Evolutionary conservation across 2,888 invertebrate genomes (phyloP), one percentile per base, ranked within the genome.

Genomic region (Oligia strigilis): DNA sequence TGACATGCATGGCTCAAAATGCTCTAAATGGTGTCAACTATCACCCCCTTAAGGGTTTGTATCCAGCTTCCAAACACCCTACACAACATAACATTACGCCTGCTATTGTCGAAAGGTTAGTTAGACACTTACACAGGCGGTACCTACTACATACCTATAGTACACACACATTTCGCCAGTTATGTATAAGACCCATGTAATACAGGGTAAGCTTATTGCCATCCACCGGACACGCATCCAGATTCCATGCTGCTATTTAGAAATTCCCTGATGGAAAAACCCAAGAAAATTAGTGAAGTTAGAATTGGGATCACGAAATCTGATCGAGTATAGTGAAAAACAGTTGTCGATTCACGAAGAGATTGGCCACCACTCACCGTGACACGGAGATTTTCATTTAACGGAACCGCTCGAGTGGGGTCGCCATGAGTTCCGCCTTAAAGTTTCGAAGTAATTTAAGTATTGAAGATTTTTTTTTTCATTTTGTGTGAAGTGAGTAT

Each of bases 331-430:
- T 55, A 81, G 70, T 55, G 46, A 52, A 89, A 90, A 86, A 76
- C 84, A 52, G 84, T 89, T 84, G 90, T 91, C 89, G 90, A 91
- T 90, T 91, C 86, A 80, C 84, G 86, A 75, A 89, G 87, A 90
- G 89, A 92, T 90, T 90, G 89, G 87, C 73, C 80, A 46, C 82
- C 17, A 83, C 78, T 91, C 92, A 89, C 77, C 90, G 89, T 92
- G 91, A 92, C 90, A 87, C 78, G 77, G 88, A 88, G 89, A 85
- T 91, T 93, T 93, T 92, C 87, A 89, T 91, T 93, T 91, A 86
- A 79, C 87, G 89, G 83, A 91, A 90, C 87, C 80, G 46, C 70
- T 64, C 58, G 80, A 77, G 4, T 85, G 23, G 79, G 87, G 88
- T 90, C 72, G 76, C 90, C 81, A 88, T 75, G 55, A 69, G 8